Conservation (phyloP, 1,140 invertebrate species). For the Drosophila suzukii region DNA sequence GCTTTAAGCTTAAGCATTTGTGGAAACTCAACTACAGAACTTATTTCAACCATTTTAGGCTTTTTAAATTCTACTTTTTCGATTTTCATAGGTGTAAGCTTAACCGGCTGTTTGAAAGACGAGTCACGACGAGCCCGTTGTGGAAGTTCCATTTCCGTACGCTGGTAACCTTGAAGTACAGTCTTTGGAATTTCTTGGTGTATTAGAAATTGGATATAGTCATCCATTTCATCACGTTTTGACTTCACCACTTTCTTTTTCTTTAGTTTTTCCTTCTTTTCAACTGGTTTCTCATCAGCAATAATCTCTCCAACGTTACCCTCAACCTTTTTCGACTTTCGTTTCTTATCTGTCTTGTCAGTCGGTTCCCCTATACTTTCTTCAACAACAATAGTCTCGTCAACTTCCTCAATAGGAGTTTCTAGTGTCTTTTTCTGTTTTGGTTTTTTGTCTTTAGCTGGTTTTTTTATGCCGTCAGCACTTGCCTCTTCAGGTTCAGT, state of each 20-base stretch:
- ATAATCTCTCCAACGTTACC: slow-evolving; percentile 55
- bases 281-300: slow-evolving; percentile 22
- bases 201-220: slow-evolving; percentile 82
- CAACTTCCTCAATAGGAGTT: slow-evolving; percentile 59
- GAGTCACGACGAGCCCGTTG: slow-evolving; percentile 77
- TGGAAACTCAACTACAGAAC: slow-evolving; percentile 72
- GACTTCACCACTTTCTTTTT: slow-evolving; percentile 71
- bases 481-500: slow-evolving; percentile 83
- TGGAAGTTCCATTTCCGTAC: slow-evolving; percentile 69
- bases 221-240: slow-evolving; percentile 79
- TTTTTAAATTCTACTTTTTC: slow-evolving; percentile 71
- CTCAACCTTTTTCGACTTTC: slow-evolving; percentile 59
- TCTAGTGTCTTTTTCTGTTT: slow-evolving; percentile 69
- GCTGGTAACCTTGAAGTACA: slow-evolving; percentile 74
- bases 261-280: slow-evolving; percentile 67
- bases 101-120: slow-evolving; percentile 67
- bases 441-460: slow-evolving; percentile 65
- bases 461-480: slow-evolving; percentile 82
- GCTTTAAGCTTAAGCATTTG: slow-evolving; percentile 81
- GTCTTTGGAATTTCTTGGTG: slow-evolving; percentile 84
- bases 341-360: slow-evolving; percentile 61
- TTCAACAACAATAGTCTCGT: slow-evolving; percentile 41
- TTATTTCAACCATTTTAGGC: slow-evolving; percentile 70
- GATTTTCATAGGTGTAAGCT: slow-evolving; percentile 75
- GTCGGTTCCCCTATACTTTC: slow-evolving; percentile 60